These are phyloP conservation scores for Alexandromys fortis DNA, from an alignment of 2,113 vertebrate genomes.

Conservation along the genomic window DNA sequence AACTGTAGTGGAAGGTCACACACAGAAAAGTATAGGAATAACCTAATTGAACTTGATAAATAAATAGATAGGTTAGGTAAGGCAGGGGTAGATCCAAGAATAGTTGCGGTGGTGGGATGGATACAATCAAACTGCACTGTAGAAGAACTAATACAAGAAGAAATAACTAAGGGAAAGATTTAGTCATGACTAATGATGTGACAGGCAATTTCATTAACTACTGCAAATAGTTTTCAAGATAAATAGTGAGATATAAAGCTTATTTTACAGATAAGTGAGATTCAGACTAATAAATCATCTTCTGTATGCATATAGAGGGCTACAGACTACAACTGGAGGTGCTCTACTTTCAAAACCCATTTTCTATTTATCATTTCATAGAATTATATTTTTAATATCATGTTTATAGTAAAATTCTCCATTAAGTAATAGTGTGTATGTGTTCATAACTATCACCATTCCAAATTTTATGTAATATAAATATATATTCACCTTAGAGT, in stretches of 20 bases:
- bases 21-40: background rate
- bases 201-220: background rate
- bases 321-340: background rate
- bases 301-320: background rate
- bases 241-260: background rate
- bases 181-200: background rate
- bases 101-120: background rate
- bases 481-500: background rate
- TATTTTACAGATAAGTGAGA: background rate
- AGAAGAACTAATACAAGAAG: background rate
- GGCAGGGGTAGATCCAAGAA: background rate
- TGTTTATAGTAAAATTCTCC: background rate
- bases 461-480: background rate
- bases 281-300: background rate
- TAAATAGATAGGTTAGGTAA: background rate
- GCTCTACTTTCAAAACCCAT: background rate
- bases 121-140: background rate
- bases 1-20: background rate
- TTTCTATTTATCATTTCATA: background rate
- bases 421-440: background rate
- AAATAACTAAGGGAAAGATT: background rate
- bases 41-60: background rate
- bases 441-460: background rate
- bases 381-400: background rate
- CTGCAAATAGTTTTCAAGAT: background rate